These are phyloP conservation scores for Acrobasis repandana DNA, from an alignment of 2,888 invertebrate species.

Conservation along the genomic window DNA sequence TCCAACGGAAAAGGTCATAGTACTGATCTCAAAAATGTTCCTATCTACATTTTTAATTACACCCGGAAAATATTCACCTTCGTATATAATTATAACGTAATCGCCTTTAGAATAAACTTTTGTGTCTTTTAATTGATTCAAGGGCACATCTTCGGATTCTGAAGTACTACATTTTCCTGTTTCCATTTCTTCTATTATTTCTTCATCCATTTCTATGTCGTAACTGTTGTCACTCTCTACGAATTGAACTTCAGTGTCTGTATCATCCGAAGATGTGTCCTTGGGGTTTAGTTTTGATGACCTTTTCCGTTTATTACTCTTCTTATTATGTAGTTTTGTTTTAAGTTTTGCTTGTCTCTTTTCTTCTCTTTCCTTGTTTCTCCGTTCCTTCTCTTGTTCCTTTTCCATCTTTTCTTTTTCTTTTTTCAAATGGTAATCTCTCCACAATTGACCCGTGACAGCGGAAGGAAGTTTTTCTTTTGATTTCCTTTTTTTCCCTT, in stretches of 20 bases:
- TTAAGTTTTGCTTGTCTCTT: too few relatives aligned
- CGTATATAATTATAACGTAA: background rate
- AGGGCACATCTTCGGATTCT: background rate
- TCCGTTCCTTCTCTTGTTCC: too few relatives aligned
- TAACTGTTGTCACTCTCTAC: too few relatives aligned
- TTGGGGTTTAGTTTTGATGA: too few relatives aligned
- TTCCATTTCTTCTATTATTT: too few relatives aligned
- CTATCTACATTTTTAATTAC: too few relatives aligned
- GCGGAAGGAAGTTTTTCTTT: slow-evolving; percentile 30
- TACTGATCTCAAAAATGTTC: slow-evolving; percentile 7
- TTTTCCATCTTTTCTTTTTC: background rate
- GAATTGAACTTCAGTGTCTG: too few relatives aligned
- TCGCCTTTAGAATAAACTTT: background rate
- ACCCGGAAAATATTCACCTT: background rate
- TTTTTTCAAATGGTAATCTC: slow-evolving; percentile 27
- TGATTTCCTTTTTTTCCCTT: slow-evolving; percentile 24
- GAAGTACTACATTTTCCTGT: background rate
- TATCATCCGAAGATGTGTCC: too few relatives aligned
- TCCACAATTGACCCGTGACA: slow-evolving; percentile 26
- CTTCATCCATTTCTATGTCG: too few relatives aligned
- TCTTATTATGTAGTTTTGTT: too few relatives aligned
- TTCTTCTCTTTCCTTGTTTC: too few relatives aligned
- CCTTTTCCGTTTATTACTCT: too few relatives aligned
- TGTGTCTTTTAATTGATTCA: background rate
- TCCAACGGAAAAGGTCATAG: slow-evolving; percentile 27